Conservation (phyloP, 1,140 invertebrate species). For the Phortica variegata region DNA sequence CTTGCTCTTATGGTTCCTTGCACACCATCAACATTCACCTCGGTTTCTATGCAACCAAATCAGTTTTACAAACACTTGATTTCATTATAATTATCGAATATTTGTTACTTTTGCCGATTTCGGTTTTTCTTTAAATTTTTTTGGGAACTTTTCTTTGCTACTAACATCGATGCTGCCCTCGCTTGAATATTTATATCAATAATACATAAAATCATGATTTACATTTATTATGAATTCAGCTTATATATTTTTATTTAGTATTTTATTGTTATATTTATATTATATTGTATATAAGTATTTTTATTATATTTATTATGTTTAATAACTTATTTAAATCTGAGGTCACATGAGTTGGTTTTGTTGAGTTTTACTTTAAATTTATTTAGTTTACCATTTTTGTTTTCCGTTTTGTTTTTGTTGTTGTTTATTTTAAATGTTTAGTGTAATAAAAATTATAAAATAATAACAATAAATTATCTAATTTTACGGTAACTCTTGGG, state of each 20-base stretch:
- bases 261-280: constrained; percentile 19
- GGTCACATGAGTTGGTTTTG: constrained; percentile 58
- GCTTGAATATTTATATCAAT: constrained; percentile 39
- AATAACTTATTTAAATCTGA: constrained; percentile 57
- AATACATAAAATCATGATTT: constrained; percentile 45
- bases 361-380: constrained; percentile 54
- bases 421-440: constrained; percentile 40
- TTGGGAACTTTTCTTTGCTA: constrained; percentile 18
- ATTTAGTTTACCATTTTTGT: constrained; percentile 15
- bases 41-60: too few relatives aligned
- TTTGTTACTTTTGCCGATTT: not conserved
- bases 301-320: constrained; percentile 15
- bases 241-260: constrained; percentile 39
- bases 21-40: too few relatives aligned
- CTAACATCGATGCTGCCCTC: constrained; percentile 50
- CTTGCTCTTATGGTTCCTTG: too few relatives aligned
- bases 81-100: too few relatives aligned
- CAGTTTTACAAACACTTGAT: too few relatives aligned
- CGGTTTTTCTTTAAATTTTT: not conserved
- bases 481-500: too few relatives aligned
- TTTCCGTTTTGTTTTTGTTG: constrained; percentile 7
- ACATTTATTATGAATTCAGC: constrained; percentile 34
- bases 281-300: constrained; percentile 27
- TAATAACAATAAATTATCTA: constrained; percentile 53
- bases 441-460: constrained; percentile 55